Conservation (phyloP, 2,113 vertebrate species). For the Barnardius zonarius region DNA sequence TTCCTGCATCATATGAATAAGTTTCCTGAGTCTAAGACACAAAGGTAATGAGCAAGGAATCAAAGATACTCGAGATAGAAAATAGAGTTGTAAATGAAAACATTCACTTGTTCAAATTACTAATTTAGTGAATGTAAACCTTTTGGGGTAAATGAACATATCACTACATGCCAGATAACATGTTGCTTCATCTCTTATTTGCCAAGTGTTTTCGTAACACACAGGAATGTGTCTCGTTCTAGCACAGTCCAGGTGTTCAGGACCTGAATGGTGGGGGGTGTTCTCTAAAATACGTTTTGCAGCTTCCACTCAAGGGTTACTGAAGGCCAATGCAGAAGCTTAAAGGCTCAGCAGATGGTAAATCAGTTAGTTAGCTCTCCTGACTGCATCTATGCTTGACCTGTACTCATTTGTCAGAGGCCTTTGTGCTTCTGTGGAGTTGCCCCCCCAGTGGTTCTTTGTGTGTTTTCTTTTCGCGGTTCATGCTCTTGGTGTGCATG, state of each 20-base stretch:
- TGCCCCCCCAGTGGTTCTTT: neutral
- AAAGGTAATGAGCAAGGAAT: neutral
- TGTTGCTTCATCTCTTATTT: neutral
- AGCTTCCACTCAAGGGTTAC: neutral
- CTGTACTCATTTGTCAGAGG: neutral
- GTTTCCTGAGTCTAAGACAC: neutral
- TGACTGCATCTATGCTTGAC: neutral
- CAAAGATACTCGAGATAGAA: neutral
- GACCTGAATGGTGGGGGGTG: neutral
- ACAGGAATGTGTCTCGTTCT: neutral
- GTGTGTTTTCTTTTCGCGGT: neutral
- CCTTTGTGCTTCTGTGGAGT: neutral
- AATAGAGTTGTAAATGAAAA: neutral
- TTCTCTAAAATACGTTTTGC: neutral
- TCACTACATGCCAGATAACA: neutral
- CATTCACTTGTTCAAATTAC: neutral
- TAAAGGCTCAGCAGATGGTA: conserved; percentile 9
- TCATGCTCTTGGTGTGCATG: neutral
- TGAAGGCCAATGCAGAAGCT: neutral
- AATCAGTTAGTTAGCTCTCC: neutral
- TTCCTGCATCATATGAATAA: neutral
- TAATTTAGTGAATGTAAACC: neutral
- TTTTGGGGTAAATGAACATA: neutral
- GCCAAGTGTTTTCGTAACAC: neutral
- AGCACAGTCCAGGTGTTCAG: neutral